Conservation (phyloP, 1,140 invertebrate species). For the Phymorhynchus buccinoides region DNA sequence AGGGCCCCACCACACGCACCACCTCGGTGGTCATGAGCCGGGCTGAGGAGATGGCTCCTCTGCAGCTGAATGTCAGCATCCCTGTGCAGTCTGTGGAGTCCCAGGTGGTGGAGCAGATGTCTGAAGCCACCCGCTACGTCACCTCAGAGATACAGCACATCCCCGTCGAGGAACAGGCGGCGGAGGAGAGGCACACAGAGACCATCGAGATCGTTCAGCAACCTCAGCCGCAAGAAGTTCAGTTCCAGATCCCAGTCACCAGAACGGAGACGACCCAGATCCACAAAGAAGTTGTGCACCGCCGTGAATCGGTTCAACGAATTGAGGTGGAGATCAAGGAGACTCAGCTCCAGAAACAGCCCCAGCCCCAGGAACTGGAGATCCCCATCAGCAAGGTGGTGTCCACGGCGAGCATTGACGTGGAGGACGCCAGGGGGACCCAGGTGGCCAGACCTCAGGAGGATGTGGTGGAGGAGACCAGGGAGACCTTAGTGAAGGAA, state of each 20-base stretch:
- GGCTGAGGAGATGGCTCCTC: constrained; percentile 53
- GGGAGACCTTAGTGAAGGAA: constrained; percentile 54
- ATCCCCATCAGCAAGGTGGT: constrained; percentile 58
- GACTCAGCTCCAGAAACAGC: constrained; percentile 58
- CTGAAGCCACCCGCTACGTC: constrained; percentile 57
- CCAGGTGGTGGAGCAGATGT: constrained; percentile 54
- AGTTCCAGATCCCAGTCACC: constrained; percentile 58
- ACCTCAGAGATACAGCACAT: constrained; percentile 53
- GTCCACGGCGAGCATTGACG: constrained; percentile 39
- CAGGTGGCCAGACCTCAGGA: constrained; percentile 58
- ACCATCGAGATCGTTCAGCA: constrained; percentile 65
- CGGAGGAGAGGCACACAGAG: constrained; percentile 59
- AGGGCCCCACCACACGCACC: constrained; percentile 56
- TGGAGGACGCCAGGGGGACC: constrained; percentile 34
- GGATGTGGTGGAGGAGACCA: constrained; percentile 61
- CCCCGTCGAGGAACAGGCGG: constrained; percentile 43
- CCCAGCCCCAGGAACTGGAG: constrained; percentile 60
- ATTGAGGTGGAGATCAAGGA: constrained; percentile 68
- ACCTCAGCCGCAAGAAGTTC: constrained; percentile 53
- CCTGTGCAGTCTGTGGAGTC: constrained; percentile 51
- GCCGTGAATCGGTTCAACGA: constrained; percentile 55
- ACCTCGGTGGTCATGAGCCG: constrained; percentile 57
- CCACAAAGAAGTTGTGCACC: constrained; percentile 41
- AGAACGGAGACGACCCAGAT: constrained; percentile 42
- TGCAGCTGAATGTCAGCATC: constrained; percentile 58